Percentiles rank a stretch among this genome's conserved stretches.
These are phyloP conservation scores for Sinella curviseta DNA, from an alignment of 1,140 invertebrate species.

Conservation along the genomic window DNA sequence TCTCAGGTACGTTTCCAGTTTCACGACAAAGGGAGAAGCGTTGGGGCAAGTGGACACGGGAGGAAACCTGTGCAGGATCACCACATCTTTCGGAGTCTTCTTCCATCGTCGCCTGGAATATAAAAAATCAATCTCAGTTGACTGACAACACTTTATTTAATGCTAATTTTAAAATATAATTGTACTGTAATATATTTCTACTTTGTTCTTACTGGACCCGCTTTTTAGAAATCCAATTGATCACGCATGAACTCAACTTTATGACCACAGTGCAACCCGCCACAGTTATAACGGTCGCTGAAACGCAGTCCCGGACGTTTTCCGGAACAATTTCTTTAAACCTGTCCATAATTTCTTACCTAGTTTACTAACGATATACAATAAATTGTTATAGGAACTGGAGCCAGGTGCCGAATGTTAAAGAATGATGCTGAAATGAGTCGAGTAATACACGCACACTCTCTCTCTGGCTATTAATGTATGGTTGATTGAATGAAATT, in stretches of 20 bases:
- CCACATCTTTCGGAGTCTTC: slow-evolving; percentile 34
- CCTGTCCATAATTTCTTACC: neutral
- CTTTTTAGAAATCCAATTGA: neutral
- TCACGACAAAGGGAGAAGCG: slow-evolving; percentile 52
- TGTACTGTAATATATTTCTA: too few relatives aligned
- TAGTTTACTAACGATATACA: too few relatives aligned
- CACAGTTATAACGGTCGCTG: neutral
- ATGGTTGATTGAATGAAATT: too few relatives aligned
- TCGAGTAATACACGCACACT: too few relatives aligned
- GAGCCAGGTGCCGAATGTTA: too few relatives aligned
- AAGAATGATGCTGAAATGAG: too few relatives aligned
- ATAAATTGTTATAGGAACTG: too few relatives aligned
- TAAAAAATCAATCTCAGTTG: neutral
- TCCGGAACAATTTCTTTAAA: neutral
- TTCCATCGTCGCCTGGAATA: slow-evolving; percentile 13
- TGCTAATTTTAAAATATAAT: neutral
- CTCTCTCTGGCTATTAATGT: too few relatives aligned
- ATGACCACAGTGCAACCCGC: neutral
- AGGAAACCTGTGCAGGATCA: slow-evolving; percentile 31
- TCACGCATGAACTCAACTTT: neutral
- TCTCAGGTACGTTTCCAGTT: slow-evolving; percentile 52
- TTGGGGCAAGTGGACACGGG: slow-evolving; percentile 45
- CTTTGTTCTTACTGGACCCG: neutral
- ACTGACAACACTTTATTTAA: neutral
- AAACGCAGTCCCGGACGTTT: neutral